Evolutionary conservation across 2,797 vertebrate genomes (phyloP).

Genomic region (Tadarida brasiliensis): DNA sequence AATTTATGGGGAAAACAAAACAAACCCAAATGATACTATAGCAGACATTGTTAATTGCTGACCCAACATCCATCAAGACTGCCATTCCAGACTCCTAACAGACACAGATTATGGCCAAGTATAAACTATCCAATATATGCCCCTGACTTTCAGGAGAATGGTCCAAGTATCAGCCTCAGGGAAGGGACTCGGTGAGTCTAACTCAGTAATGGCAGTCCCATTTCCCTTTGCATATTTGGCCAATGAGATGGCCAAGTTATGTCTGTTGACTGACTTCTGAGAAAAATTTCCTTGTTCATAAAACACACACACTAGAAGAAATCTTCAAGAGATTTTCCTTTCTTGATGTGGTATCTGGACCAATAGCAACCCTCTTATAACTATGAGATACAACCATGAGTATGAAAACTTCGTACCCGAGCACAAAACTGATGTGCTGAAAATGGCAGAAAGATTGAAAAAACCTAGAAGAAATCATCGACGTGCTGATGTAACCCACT

Average conservation of each 20-base stretch:
- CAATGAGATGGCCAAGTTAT: neutral
- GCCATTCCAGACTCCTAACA: neutral
- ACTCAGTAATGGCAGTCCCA: neutral
- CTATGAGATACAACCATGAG: neutral
- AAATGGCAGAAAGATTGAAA: neutral
- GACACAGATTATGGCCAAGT: neutral
- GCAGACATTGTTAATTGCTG: neutral
- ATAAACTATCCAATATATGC: neutral
- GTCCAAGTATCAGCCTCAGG: neutral
- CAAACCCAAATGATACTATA: neutral
- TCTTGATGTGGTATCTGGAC: neutral
- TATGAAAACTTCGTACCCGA: neutral
- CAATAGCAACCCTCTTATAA: neutral
- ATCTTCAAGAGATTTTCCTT: neutral
- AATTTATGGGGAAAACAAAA: neutral
- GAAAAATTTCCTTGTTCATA: neutral
- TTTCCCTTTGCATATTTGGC: neutral
- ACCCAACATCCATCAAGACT: neutral
- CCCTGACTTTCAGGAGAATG: neutral
- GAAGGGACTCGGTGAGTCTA: neutral
- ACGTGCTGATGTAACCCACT: neutral
- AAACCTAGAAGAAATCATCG: neutral
- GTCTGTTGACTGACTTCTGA: neutral
- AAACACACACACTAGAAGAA: neutral
- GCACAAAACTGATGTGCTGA: neutral